Evolutionary conservation across 2,113 vertebrate species (phyloP), one percentile per base, ranked within the genome.

Genomic region (Silurus glanis): DNA sequence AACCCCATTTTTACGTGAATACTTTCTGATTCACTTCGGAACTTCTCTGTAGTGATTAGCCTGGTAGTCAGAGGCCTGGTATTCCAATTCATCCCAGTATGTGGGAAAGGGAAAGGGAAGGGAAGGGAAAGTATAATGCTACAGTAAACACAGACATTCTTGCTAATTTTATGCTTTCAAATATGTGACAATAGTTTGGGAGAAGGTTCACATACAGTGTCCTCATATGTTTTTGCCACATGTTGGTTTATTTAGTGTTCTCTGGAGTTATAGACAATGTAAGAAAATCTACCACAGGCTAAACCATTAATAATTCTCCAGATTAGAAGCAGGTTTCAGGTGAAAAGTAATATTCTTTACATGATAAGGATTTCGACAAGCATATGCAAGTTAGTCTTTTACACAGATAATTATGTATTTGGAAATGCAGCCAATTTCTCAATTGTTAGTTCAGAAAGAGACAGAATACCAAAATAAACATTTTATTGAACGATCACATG

Each of bases 381-480:
- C 37, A 21, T 12, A 49, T 4, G 14, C 21, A 75, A 23, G 0
- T 13, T 13, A 12, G 45, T 17, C 28, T 21, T 45, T 72, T 1
- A 74, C 47, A 55, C 12, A 16, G 1, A 25, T 49, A 13, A 49
- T 21, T 21, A 80, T 10, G 25, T 59, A 10, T 58, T 58, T 16
- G 51, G 47, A 21, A 78, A 56, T n/a, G 19, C 10, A 78, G 3
- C 4, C 12, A n/a, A 58, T 49, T 37, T 17, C 5, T 17, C 21
- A 49, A 2, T 13, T 37, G 51, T 71, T 80, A 25, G 6, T 23
- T 58, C 3, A 53, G 25, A 71, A 47, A 56, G n/a, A 88, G 71
- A 84, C 80, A 83, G 53, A 28, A 92, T 94, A 95, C 91, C 91
- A 95, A 95, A 95, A 95, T 92, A 94, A 84, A 91, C 76, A 85